Evolutionary conservation across 2,888 invertebrate species (phyloP).

Genomic region (Cryptops parisi): DNA sequence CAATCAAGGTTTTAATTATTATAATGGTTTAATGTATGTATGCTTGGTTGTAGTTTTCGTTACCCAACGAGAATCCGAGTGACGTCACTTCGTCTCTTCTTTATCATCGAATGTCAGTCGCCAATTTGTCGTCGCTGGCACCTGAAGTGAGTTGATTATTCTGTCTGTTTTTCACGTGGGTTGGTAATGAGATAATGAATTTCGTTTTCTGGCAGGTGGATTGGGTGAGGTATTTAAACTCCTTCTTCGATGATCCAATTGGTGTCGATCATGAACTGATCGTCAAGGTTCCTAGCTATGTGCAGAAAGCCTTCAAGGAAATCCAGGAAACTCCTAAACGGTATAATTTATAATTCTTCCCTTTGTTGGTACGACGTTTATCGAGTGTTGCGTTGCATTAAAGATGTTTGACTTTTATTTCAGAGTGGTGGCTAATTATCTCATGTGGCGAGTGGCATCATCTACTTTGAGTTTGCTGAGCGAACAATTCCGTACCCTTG

Average conservation of each 20-base stretch:
- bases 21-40: no score
- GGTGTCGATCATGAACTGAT: conserved; percentile 57
- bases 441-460: neutral
- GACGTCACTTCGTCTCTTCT: conserved; percentile 77
- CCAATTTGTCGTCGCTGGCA: conserved; percentile 45
- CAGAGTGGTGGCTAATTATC: neutral
- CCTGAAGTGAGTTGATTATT: conserved; percentile 13
- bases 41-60: conserved; percentile 48
- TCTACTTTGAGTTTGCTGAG: neutral
- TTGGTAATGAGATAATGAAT: neutral
- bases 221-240: conserved; percentile 73
- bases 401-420: no score
- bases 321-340: conserved; percentile 42
- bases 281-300: conserved; percentile 68
- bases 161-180: neutral
- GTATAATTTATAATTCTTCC: conserved; percentile 25
- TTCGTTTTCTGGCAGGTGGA: conserved; percentile 21
- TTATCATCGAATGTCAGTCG: conserved; percentile 83
- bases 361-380: neutral
- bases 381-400: no score
- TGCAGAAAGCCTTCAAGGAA: conserved; percentile 51
- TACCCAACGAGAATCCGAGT: conserved; percentile 75
- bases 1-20: no score
- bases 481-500: neutral
- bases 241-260: conserved; percentile 42